These are phyloP conservation scores for Acrocephalus kingi DNA, from an alignment of 2,113 vertebrate species.

Conservation along the genomic window DNA sequence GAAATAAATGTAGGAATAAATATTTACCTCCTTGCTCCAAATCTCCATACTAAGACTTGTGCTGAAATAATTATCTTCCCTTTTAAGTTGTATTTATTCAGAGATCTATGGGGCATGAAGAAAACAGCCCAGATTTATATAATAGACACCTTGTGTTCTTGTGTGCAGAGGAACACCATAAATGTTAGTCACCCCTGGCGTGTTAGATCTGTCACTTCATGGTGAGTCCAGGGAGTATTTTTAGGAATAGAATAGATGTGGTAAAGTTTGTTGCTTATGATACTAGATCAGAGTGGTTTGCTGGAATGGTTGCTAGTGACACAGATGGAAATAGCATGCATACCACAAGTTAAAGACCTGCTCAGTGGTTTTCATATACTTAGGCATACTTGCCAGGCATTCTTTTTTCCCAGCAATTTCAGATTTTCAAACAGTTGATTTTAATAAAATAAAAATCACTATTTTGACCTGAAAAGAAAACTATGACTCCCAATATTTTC, in stretches of 20 bases:
- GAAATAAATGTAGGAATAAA: constrained; percentile 38
- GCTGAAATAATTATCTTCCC: constrained; percentile 22
- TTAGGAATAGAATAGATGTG: not conserved
- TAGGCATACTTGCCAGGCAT: not conserved
- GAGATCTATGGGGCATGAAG: not conserved
- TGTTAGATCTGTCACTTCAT: not conserved
- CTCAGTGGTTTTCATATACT: not conserved
- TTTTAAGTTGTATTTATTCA: constrained; percentile 42
- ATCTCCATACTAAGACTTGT: not conserved
- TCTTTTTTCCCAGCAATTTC: not conserved
- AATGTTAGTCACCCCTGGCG: not conserved
- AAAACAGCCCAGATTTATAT: not conserved
- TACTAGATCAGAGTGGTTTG: not conserved
- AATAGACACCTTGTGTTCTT: not conserved
- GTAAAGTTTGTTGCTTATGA: not conserved
- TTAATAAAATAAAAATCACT: constrained; percentile 17
- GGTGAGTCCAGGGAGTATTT: not conserved
- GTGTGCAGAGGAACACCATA: not conserved
- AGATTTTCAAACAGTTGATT: constrained; percentile 11
- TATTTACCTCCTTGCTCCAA: constrained; percentile 15
- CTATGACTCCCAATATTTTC: not conserved
- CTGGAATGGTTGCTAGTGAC: constrained; percentile 9
- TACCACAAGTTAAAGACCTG: not conserved
- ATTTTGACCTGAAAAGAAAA: not conserved
- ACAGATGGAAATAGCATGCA: constrained; percentile 28